These are phyloP conservation scores for Drosophila santomea DNA, from an alignment of 1,140 invertebrate genomes.

Conservation along the genomic window DNA sequence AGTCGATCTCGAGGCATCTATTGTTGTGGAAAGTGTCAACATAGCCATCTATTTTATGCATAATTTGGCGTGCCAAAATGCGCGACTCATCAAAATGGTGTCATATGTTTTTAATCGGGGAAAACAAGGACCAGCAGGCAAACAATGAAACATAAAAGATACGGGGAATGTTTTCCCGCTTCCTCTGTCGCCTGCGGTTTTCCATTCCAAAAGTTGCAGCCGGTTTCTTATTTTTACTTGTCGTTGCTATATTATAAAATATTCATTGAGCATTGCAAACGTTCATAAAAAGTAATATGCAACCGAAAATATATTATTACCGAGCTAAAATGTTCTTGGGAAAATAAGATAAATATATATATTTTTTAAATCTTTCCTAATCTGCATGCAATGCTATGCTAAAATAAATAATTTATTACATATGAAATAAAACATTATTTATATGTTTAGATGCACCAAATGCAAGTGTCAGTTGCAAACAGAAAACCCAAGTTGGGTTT, in stretches of 20 bases:
- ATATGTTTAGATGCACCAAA: too few species aligned
- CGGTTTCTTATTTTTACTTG: background rate
- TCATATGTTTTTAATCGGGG: constrained; percentile 75
- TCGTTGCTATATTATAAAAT: background rate
- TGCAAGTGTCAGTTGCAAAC: background rate
- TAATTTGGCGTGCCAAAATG: constrained; percentile 59
- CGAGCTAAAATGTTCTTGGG: too few species aligned
- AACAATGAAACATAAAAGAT: background rate
- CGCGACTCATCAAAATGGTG: constrained; percentile 68
- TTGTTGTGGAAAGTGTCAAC: constrained; percentile 58
- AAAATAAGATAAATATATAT: too few species aligned
- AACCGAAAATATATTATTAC: too few species aligned
- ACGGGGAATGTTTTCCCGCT: background rate
- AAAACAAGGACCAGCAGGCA: constrained; percentile 16
- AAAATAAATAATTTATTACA: too few species aligned
- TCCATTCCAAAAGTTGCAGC: background rate
- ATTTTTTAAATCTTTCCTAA: too few species aligned
- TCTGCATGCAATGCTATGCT: too few species aligned
- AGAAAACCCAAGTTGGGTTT: background rate
- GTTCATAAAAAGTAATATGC: too few species aligned
- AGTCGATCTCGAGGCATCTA: background rate
- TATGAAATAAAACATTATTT: too few species aligned
- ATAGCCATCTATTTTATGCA: constrained; percentile 71
- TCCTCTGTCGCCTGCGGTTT: constrained; percentile 3
- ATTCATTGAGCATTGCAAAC: background rate